A percentile compares a stretch with the other conserved stretches of the same genome.
Conservation (phyloP, 30 jellyfish, hydroid and myxozoan genomes). For the Phacellophora camtschatica region DNA sequence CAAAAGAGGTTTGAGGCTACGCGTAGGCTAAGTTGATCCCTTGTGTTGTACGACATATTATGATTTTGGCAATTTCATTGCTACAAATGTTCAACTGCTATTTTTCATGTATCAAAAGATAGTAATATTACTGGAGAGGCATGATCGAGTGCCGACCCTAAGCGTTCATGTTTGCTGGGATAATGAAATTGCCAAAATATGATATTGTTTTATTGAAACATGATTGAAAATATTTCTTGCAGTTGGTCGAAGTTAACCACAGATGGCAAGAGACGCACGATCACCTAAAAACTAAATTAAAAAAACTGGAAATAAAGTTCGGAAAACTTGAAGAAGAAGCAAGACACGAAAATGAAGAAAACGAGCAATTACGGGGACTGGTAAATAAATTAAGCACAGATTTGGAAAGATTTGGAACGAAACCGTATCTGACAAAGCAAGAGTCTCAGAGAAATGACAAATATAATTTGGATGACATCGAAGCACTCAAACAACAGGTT, state of each 20-base stretch:
- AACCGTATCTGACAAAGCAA: not conserved
- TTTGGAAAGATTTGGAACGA: not conserved
- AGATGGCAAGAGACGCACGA: slow-evolving; percentile 39
- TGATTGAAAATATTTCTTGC: not conserved
- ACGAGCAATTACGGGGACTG: slow-evolving; percentile 5
- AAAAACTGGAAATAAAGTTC: slow-evolving; percentile 5
- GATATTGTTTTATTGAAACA: no score
- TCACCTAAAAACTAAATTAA: not conserved
- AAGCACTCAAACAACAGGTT: slow-evolving; percentile 76
- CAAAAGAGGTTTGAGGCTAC: no score
- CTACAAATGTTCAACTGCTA: no score
- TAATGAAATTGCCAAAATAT: no score
- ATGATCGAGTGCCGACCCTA: no score
- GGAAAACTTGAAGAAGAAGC: not conserved
- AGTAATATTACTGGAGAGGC: no score
- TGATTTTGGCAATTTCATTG: no score
- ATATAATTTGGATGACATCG: slow-evolving; percentile 48
- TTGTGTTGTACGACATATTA: no score
- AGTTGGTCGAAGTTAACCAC: slow-evolving; percentile 34
- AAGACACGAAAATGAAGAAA: slow-evolving; percentile 24
- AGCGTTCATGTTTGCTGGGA: no score
- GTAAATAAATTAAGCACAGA: slow-evolving; percentile 20
- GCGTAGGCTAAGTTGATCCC: no score
- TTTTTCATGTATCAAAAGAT: no score
- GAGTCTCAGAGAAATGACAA: not conserved